Conservation (phyloP, 1,140 invertebrate genomes). For the Trinorchestia longiramus region DNA sequence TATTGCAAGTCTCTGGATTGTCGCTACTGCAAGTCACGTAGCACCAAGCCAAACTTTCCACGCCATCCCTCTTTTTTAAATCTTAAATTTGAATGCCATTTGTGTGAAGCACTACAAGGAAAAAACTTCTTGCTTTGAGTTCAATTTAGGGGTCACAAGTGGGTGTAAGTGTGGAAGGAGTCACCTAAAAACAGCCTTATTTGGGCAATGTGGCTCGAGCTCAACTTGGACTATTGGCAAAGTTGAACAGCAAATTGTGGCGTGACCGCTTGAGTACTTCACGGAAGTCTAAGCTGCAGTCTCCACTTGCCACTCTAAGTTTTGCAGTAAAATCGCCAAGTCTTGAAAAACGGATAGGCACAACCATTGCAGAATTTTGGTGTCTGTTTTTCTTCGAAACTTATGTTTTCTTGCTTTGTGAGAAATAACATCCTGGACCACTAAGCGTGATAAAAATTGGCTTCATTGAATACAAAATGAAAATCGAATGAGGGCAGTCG, state of each 20-base stretch:
- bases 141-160: neutral
- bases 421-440: neutral
- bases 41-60: neutral
- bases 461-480: neutral
- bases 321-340: neutral
- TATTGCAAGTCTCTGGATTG: neutral
- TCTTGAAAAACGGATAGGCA: slow-evolving; percentile 7
- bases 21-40: neutral
- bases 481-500: neutral
- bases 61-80: neutral
- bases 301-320: slow-evolving; percentile 9
- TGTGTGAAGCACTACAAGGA: neutral
- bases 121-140: neutral
- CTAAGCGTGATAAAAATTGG: neutral
- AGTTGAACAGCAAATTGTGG: slow-evolving; percentile 38
- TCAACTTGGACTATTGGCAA: slow-evolving; percentile 41
- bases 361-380: slow-evolving; percentile 7
- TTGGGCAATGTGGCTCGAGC: slow-evolving; percentile 4
- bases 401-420: neutral
- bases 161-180: neutral
- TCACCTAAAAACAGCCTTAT: neutral
- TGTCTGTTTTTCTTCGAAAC: neutral
- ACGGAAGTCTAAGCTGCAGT: slow-evolving; percentile 20
- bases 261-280: neutral
- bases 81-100: neutral